Evolutionary conservation across 1,140 invertebrate genomes (phyloP).

Genomic region (Ooceraea biroi): DNA sequence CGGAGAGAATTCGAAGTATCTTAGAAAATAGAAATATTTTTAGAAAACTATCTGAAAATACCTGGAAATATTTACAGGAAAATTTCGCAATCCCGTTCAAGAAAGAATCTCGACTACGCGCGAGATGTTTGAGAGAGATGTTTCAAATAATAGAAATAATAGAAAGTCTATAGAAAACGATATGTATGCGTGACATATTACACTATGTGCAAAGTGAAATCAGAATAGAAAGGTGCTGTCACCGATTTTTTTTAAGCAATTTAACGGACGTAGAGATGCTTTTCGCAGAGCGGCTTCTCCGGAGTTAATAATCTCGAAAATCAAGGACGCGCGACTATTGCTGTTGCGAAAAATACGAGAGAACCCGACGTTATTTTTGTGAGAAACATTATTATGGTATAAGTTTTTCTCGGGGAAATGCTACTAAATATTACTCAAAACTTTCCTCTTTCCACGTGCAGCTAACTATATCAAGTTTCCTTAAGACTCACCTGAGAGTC

Average conservation of each 20-base stretch:
- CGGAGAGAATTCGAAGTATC: neutral
- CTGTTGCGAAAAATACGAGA: neutral
- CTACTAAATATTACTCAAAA: slow-evolving; percentile 36
- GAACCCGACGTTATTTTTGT: neutral
- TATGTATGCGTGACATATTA: neutral
- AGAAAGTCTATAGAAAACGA: neutral
- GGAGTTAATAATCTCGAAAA: slow-evolving; percentile 48
- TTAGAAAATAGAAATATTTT: slow-evolving; percentile 16
- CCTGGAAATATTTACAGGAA: neutral
- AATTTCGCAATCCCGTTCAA: neutral
- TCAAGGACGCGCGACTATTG: slow-evolving; percentile 35
- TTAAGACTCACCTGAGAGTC: slow-evolving; percentile 1
- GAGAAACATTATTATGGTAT: slow-evolving; percentile 36
- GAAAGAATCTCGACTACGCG: neutral
- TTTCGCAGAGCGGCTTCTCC: neutral
- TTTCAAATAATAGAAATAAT: slow-evolving; percentile 31
- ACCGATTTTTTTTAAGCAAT: neutral
- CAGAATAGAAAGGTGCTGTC: slow-evolving; percentile 21
- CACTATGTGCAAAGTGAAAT: slow-evolving; percentile 24
- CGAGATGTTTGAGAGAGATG: neutral
- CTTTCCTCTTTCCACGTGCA: slow-evolving; percentile 33
- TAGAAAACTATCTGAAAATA: neutral
- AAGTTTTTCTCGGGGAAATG: slow-evolving; percentile 8
- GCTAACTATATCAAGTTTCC: slow-evolving; percentile 35
- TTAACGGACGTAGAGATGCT: slow-evolving; percentile 21